phyloP scores from a whole-genome alignment of 1,140 invertebrate species.

The Eumeta japonica region DNA sequence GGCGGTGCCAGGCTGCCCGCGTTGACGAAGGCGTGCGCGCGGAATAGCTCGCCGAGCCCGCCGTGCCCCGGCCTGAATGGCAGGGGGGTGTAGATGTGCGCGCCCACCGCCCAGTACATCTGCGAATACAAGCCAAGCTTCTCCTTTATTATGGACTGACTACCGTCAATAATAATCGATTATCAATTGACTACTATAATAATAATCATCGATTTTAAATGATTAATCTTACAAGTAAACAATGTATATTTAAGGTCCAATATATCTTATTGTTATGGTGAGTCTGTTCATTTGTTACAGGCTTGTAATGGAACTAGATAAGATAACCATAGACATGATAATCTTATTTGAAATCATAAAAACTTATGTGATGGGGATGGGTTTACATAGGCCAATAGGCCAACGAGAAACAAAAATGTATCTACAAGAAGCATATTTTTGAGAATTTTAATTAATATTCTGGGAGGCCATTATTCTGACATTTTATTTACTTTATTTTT shows the following conservation, averaged over 20 bases:
- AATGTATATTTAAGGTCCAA: background rate
- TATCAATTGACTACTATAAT: background rate
- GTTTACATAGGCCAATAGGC: too few species aligned
- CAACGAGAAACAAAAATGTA: too few species aligned
- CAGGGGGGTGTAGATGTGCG: conserved; percentile 82
- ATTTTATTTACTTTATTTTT: too few species aligned
- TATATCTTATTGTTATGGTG: background rate
- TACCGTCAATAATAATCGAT: background rate
- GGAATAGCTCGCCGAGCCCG: conserved; percentile 76
- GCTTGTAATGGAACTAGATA: too few species aligned
- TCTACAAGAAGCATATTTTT: too few species aligned
- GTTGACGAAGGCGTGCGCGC: conserved; percentile 82
- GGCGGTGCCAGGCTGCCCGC: conserved; percentile 59
- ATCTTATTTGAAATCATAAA: too few species aligned
- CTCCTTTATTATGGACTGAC: background rate
- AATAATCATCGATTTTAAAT: background rate
- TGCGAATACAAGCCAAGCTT: conserved; percentile 43
- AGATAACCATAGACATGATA: too few species aligned
- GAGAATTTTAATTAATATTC: too few species aligned
- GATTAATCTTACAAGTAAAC: background rate
- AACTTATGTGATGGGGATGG: too few species aligned
- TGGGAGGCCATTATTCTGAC: too few species aligned
- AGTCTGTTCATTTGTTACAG: background rate
- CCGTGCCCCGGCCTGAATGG: conserved; percentile 76
- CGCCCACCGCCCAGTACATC: conserved; percentile 76